These are phyloP conservation scores for Aphelenchoides bicaudatus DNA, from an alignment of 2,888 invertebrate genomes.

Conservation along the genomic window DNA sequence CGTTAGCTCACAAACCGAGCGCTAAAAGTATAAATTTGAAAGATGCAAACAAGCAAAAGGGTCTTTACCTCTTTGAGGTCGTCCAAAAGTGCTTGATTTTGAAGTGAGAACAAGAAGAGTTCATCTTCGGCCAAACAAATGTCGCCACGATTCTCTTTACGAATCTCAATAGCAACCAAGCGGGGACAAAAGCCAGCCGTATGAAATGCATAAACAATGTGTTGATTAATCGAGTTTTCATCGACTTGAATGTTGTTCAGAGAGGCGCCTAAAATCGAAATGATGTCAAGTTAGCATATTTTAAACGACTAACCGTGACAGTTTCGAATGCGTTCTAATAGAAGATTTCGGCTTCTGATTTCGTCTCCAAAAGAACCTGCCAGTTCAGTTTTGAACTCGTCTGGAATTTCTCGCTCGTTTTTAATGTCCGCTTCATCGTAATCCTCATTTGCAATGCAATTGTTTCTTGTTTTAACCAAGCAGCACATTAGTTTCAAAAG, in stretches of 20 bases:
- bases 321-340: constrained; percentile 6
- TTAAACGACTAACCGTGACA: constrained; percentile 10
- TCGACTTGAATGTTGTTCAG: not conserved
- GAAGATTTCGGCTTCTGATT: constrained; percentile 1
- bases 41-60: not conserved
- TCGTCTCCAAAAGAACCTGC: constrained; percentile 4
- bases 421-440: constrained; percentile 17
- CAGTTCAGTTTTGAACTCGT: constrained; percentile 7
- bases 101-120: constrained; percentile 11
- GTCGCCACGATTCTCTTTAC: constrained; percentile 7
- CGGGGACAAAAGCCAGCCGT: constrained; percentile 13
- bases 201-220: not conserved
- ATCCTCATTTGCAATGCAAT: constrained; percentile 3
- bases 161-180: constrained; percentile 1
- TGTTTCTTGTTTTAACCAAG: constrained; percentile 5
- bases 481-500: not conserved
- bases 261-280: not conserved
- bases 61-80: constrained; percentile 10
- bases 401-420: constrained; percentile 14
- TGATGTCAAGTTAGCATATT: not conserved
- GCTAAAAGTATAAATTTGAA: not conserved
- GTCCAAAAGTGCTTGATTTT: constrained; percentile 7
- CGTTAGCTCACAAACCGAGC: not conserved
- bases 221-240: not conserved
- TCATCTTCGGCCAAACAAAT: constrained; percentile 9